phyloP scores from a whole-genome alignment of 2,888 invertebrate genomes.

The Nebria salina region DNA sequence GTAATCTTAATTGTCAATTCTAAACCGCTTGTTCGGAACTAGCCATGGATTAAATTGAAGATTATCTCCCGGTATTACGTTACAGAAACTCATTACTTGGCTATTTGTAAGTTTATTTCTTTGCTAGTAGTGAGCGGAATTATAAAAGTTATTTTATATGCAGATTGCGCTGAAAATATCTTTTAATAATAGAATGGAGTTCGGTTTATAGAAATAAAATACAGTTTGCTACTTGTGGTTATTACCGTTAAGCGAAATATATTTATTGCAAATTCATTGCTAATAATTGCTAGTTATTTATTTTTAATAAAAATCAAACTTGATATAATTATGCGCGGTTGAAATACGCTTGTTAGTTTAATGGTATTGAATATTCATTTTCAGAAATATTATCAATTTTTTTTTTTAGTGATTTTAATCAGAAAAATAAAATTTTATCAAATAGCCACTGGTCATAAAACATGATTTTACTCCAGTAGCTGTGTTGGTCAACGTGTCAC shows the following conservation, averaged over 20 bases:
- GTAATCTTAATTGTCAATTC: neutral
- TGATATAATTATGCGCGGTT: neutral
- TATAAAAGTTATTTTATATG: neutral
- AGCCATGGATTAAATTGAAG: neutral
- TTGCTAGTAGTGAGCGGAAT: neutral
- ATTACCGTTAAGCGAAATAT: neutral
- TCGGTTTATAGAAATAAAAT: neutral
- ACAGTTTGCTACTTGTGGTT: too few relatives aligned
- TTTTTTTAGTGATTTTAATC: neutral
- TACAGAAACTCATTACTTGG: neutral
- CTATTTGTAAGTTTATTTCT: neutral
- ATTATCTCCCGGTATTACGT: neutral
- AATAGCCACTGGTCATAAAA: neutral
- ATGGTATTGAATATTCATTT: neutral
- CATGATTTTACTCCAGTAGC: neutral
- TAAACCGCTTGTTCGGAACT: neutral
- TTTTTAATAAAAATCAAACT: neutral
- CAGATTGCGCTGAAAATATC: neutral
- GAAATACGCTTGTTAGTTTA: neutral
- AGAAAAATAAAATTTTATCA: neutral
- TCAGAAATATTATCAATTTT: neutral
- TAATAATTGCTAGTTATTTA: neutral
- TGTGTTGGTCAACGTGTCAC: too few relatives aligned
- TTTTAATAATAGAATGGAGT: neutral
- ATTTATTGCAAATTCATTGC: conserved; percentile 1